Percentiles rank a stretch among this genome's conserved stretches.
Conservation (phyloP, 1,140 invertebrate genomes). For the Forficula auricularia region DNA sequence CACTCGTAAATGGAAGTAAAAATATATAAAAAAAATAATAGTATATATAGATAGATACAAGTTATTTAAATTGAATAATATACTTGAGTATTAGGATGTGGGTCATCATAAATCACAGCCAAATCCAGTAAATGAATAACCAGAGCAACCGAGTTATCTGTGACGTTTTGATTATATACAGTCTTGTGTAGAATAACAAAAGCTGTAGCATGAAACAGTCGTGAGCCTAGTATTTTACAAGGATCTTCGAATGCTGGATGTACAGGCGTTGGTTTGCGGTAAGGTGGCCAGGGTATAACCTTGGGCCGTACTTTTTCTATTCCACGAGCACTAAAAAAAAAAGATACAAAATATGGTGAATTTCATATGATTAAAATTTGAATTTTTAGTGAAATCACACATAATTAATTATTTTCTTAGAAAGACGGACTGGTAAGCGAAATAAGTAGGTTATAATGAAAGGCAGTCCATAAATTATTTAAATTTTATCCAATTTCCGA, state of each 20-base stretch:
- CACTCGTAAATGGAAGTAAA: no score
- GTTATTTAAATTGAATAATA: neutral
- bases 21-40: no score
- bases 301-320: slow-evolving; percentile 44
- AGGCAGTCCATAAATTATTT: no score
- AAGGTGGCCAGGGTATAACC: slow-evolving; percentile 65
- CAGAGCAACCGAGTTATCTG: slow-evolving; percentile 70
- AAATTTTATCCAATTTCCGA: no score
- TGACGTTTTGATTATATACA: slow-evolving; percentile 50
- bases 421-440: no score
- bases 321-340: slow-evolving; percentile 35
- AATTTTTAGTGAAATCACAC: neutral
- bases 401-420: neutral
- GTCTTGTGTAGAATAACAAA: slow-evolving; percentile 71
- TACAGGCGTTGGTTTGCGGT: slow-evolving; percentile 46
- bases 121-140: slow-evolving; percentile 74
- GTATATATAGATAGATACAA: no score
- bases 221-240: slow-evolving; percentile 44
- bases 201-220: slow-evolving; percentile 69
- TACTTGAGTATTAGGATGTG: slow-evolving; percentile 18
- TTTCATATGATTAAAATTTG: neutral
- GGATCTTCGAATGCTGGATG: slow-evolving; percentile 52
- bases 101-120: slow-evolving; percentile 46
- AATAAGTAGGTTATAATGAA: no score
- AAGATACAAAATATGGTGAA: slow-evolving; percentile 5